Evolutionary conservation across 2,888 invertebrate genomes (phyloP).

Genomic region (Eristalis intricaria): DNA sequence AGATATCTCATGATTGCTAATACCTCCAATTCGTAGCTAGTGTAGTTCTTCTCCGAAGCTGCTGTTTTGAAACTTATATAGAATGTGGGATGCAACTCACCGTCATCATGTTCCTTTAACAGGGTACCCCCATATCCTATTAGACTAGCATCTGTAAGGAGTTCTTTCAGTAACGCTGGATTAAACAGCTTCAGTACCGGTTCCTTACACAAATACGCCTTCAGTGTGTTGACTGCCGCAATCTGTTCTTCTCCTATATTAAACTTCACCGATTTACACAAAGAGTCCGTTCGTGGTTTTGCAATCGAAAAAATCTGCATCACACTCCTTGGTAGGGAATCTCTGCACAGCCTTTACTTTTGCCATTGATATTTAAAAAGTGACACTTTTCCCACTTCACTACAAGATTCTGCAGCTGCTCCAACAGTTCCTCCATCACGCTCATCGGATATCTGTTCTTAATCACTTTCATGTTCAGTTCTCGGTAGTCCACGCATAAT

Average conservation of each 20-base stretch:
- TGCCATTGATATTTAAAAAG: neutral
- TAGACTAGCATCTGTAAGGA: neutral
- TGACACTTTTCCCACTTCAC: neutral
- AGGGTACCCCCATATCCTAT: neutral
- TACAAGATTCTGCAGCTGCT: neutral
- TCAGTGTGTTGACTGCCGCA: neutral
- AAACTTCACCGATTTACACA: neutral
- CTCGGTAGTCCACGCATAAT: conserved; percentile 33
- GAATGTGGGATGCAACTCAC: conserved; percentile 53
- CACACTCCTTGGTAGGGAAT: conserved; percentile 2
- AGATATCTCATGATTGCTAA: neutral
- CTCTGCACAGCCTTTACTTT: neutral
- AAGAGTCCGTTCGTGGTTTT: neutral
- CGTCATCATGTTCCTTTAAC: conserved; percentile 12
- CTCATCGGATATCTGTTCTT: too few relatives aligned
- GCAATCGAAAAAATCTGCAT: conserved; percentile 14
- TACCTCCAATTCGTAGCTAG: conserved; percentile 7
- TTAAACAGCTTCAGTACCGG: conserved; percentile 10
- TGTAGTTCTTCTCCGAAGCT: conserved; percentile 7
- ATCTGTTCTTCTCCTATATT: neutral
- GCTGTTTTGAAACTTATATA: conserved; percentile 48
- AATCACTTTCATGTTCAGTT: neutral
- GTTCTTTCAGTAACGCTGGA: neutral
- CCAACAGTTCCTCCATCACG: neutral
- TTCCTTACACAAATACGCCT: neutral